phyloP scores from a whole-genome alignment of 2,888 invertebrate genomes.

The Drosophila birchii region DNA sequence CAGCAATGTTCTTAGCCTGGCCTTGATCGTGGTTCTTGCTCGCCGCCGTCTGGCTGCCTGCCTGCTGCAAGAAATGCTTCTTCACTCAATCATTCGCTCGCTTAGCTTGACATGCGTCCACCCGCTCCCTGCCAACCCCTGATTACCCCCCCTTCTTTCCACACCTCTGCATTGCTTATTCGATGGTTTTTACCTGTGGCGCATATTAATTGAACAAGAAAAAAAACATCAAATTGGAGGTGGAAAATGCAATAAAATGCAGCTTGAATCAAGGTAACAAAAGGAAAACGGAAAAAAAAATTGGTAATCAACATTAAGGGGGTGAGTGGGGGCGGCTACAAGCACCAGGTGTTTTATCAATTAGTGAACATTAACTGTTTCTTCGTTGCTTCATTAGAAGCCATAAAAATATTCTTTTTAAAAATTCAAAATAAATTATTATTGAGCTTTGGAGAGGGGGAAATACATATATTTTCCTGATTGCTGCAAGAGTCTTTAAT shows the following conservation, averaged over 20 bases:
- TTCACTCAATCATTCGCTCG: constrained; percentile 37
- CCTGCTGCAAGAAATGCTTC: constrained; percentile 10
- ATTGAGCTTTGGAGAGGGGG: constrained; percentile 1
- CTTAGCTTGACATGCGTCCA: constrained; percentile 21
- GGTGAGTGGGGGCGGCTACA: neutral
- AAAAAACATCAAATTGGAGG: constrained; percentile 11
- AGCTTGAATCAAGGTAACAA: constrained; percentile 25
- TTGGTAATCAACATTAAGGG: constrained; percentile 25
- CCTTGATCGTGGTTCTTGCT: constrained; percentile 37
- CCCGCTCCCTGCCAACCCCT: neutral
- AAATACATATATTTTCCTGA: constrained; percentile 4
- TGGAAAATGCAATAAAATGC: constrained; percentile 21
- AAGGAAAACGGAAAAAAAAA: constrained; percentile 5
- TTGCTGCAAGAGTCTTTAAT: constrained; percentile 13
- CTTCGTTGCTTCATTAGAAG: constrained; percentile 27
- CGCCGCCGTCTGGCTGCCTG: constrained; percentile 13
- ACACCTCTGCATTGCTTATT: constrained; percentile 9
- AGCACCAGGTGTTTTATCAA: constrained; percentile 23
- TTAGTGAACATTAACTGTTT: constrained; percentile 31
- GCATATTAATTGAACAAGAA: constrained; percentile 39
- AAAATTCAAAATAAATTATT: constrained; percentile 12
- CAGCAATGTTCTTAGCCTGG: constrained; percentile 20
- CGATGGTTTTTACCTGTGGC: constrained; percentile 17
- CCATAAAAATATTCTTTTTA: constrained; percentile 16
- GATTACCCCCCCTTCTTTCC: neutral